Conservation (phyloP, 92 coral and sea anemone species). For the Epizoanthus scotinus region DNA sequence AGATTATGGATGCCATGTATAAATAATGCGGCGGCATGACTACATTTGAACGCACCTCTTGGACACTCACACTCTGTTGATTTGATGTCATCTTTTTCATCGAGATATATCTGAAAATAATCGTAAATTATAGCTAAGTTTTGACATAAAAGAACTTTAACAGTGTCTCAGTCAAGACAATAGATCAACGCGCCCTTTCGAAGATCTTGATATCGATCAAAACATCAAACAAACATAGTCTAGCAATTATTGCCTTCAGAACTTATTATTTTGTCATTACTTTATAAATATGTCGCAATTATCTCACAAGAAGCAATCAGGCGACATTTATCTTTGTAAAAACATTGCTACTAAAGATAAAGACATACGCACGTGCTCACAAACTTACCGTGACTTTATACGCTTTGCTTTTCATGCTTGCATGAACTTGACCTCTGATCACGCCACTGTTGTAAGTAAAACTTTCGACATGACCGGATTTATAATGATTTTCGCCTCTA, state of each 20-base stretch:
- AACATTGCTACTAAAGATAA: background rate
- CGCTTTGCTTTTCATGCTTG: slow-evolving; percentile 49
- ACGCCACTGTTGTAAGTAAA: slow-evolving; percentile 38
- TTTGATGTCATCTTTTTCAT: no score
- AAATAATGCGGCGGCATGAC: slow-evolving; percentile 47
- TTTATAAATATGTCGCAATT: no score
- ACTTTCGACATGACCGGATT: slow-evolving; percentile 32
- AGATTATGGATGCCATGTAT: slow-evolving; percentile 26
- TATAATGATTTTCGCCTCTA: no score
- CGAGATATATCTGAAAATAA: background rate
- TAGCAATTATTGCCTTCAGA: no score
- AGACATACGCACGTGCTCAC: background rate
- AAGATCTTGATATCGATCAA: no score
- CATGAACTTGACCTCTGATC: slow-evolving; percentile 43
- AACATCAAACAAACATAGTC: no score
- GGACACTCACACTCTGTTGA: no score
- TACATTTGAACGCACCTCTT: background rate
- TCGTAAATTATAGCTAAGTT: slow-evolving; percentile 28
- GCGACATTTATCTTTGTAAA: background rate
- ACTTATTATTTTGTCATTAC: no score
- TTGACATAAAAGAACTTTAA: slow-evolving; percentile 3
- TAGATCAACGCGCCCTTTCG: no score
- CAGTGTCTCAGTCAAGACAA: no score
- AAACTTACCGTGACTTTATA: slow-evolving; percentile 48
- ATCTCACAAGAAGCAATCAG: no score